These are phyloP conservation scores for Gortyna flavago DNA, from an alignment of 2,888 invertebrate genomes.

Conservation along the genomic window DNA sequence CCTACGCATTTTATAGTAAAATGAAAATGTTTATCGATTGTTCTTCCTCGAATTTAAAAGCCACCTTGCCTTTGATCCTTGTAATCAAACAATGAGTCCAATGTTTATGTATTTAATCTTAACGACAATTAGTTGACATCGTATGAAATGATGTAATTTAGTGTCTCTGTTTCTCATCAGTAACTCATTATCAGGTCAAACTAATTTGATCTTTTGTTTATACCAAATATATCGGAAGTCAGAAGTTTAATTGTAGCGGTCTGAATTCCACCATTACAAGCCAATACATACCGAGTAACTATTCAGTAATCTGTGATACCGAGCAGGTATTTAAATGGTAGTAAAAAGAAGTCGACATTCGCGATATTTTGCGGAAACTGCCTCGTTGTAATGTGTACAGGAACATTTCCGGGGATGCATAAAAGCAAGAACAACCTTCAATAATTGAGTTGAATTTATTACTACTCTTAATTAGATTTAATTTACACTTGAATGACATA, in stretches of 20 bases:
- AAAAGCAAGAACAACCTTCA: constrained; percentile 46
- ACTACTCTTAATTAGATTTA: constrained; percentile 21
- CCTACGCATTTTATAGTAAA: constrained; percentile 2
- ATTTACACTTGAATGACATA: constrained; percentile 9
- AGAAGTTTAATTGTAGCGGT: constrained; percentile 4
- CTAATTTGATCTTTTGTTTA: constrained; percentile 22
- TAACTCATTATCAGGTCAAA: constrained; percentile 40
- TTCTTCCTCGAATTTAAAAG: constrained; percentile 13
- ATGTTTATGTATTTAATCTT: constrained; percentile 50
- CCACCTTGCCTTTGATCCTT: constrained; percentile 38
- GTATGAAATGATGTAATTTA: constrained; percentile 61
- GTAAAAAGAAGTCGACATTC: constrained; percentile 68
- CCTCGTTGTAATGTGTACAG: constrained; percentile 48
- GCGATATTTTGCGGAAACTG: constrained; percentile 64
- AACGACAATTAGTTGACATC: constrained; percentile 34
- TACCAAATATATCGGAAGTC: constrained; percentile 30
- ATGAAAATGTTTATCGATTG: constrained; percentile 23
- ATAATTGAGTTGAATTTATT: constrained; percentile 29
- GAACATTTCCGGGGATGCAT: constrained; percentile 63
- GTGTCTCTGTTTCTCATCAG: constrained; percentile 49
- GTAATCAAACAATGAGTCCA: constrained; percentile 44
- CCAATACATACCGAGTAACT: constrained; percentile 29
- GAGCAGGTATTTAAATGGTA: constrained; percentile 44
- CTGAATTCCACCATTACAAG: constrained; percentile 20
- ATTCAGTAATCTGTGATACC: too few species aligned